Percentiles rank a stretch among this genome's conserved stretches.
Evolutionary conservation across 2,888 invertebrate genomes (phyloP).

Genomic region (Rhopalosiphum nymphaeae): DNA sequence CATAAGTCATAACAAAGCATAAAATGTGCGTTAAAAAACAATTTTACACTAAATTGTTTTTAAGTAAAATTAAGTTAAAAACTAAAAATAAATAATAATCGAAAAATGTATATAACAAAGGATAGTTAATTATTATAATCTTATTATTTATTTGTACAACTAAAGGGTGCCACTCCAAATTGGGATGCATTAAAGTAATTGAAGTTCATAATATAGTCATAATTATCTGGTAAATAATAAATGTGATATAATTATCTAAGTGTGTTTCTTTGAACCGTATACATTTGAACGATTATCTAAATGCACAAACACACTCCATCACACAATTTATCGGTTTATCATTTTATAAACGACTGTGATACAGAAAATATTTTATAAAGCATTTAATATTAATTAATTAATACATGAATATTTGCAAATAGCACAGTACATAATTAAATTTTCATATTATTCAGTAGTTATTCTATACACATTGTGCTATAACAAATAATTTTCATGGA

Average conservation of each 20-base stretch:
- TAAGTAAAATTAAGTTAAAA: constrained; percentile 12
- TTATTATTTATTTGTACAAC: constrained; percentile 31
- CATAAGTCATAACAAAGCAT: constrained; percentile 34
- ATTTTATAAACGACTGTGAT: background rate
- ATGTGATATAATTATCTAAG: background rate
- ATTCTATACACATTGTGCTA: background rate
- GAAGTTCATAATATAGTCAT: background rate
- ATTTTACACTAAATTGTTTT: constrained; percentile 38
- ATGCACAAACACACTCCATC: background rate
- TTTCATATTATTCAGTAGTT: background rate
- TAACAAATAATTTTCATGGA: background rate
- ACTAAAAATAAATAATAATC: constrained; percentile 18
- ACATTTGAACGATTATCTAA: background rate
- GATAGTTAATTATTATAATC: background rate
- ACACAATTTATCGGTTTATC: background rate
- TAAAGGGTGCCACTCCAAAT: constrained; percentile 34
- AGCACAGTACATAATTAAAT: background rate
- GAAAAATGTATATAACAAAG: background rate
- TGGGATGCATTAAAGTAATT: background rate
- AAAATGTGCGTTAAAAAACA: constrained; percentile 49
- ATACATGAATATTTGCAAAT: background rate
- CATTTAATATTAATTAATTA: background rate
- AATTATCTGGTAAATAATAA: background rate
- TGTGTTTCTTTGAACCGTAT: background rate
- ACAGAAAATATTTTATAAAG: background rate